phyloP scores from a whole-genome alignment of 35 echinoderm and acorn worm genomes.

The Hemicentrotus pulcherrimus region DNA sequence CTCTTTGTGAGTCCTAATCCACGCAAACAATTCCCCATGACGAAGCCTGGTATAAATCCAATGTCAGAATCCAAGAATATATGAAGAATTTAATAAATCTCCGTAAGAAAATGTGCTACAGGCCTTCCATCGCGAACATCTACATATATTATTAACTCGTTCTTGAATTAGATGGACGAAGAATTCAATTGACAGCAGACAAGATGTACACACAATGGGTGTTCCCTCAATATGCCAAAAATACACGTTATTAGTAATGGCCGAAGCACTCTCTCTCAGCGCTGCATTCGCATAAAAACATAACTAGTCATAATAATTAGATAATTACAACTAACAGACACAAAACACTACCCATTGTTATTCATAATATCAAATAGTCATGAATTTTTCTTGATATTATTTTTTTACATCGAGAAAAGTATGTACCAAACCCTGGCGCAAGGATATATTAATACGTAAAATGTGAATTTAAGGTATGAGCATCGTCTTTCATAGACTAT shows the following conservation, averaged over 20 bases:
- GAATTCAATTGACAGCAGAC: background rate
- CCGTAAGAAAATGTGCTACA: background rate
- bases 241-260: constrained; percentile 28
- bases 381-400: background rate
- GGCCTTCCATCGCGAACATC: background rate
- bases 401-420: background rate
- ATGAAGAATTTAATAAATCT: background rate
- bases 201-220: background rate
- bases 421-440: background rate
- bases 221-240: background rate
- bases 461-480: background rate
- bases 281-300: constrained; percentile 1
- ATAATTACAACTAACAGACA: background rate
- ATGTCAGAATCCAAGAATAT: constrained; percentile 29
- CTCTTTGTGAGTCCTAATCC: constrained; percentile 53
- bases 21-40: constrained; percentile 42
- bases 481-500: background rate
- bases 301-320: background rate
- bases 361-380: background rate
- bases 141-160: background rate
- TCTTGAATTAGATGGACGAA: background rate
- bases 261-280: background rate
- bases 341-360: background rate
- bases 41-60: background rate
- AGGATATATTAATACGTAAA: background rate